Evolutionary conservation across 2,113 vertebrate species (phyloP).

Genomic region (Sakesphorus luctuosus): DNA sequence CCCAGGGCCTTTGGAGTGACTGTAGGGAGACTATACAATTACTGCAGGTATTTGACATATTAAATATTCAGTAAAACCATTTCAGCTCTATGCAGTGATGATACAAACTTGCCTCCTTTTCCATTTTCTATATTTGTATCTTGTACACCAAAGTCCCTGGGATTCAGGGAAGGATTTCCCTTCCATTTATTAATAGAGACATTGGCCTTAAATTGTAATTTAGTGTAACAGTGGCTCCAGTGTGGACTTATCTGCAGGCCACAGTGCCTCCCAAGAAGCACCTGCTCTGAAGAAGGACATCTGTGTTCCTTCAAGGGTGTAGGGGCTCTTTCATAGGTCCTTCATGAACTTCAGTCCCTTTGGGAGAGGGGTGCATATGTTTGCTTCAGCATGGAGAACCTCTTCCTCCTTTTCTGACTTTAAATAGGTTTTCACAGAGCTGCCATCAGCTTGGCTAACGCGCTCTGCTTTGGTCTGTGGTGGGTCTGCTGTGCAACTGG

Average conservation of each 20-base stretch:
- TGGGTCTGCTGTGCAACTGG: neutral
- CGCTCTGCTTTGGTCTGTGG: neutral
- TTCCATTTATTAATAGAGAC: neutral
- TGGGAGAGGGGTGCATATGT: accelerated
- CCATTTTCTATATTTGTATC: neutral
- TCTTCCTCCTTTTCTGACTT: neutral
- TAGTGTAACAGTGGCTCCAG: neutral
- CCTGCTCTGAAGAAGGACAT: neutral
- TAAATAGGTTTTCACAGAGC: neutral
- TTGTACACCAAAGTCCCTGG: neutral
- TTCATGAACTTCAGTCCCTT: neutral
- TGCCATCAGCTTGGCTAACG: neutral
- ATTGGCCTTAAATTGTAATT: neutral
- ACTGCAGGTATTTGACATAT: neutral
- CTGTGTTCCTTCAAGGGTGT: neutral
- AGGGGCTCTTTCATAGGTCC: neutral
- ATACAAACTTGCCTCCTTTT: neutral
- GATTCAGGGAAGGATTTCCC: neutral
- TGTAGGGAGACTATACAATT: neutral
- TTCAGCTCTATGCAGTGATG: neutral
- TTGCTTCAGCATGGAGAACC: accelerated
- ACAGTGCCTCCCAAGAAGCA: neutral
- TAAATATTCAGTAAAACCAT: neutral
- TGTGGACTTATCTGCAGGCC: neutral
- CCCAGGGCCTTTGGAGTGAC: neutral